A percentile compares a stretch with the other conserved stretches of the same genome.
phyloP scores from a whole-genome alignment of 2,888 invertebrate genomes.

The Brachyptera risi region DNA sequence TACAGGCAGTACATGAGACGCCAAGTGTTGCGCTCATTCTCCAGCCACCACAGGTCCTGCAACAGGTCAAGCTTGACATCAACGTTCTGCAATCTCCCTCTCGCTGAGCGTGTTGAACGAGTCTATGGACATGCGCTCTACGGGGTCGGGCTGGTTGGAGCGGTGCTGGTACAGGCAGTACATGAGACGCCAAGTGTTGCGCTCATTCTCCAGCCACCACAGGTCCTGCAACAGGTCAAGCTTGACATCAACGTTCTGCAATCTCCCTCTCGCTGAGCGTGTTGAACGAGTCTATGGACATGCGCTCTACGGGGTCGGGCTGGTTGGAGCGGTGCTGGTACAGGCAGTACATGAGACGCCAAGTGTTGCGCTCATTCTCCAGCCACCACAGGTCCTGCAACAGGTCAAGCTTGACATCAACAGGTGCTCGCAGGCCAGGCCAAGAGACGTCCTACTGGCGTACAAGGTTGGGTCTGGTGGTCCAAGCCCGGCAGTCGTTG shows the following conservation, averaged over 20 bases:
- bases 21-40: slow-evolving; percentile 87
- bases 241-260: no score
- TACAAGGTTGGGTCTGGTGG: no score
- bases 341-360: slow-evolving; percentile 77
- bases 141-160: slow-evolving; percentile 44
- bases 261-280: no score
- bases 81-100: slow-evolving; percentile 53
- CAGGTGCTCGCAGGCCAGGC: no score
- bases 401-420: no score
- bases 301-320: slow-evolving; percentile 27
- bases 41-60: slow-evolving; percentile 48
- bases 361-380: slow-evolving; percentile 81
- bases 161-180: slow-evolving; percentile 80
- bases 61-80: neutral
- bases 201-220: slow-evolving; percentile 64
- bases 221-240: slow-evolving; percentile 37
- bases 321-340: slow-evolving; percentile 71
- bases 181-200: slow-evolving; percentile 84
- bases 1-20: slow-evolving; percentile 76
- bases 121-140: slow-evolving; percentile 16
- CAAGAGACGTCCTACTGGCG: no score
- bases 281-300: no score
- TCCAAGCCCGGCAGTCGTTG: no score
- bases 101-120: slow-evolving; percentile 51
- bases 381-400: slow-evolving; percentile 46